phyloP scores from a whole-genome alignment of 2,113 vertebrate genomes.

The Anas platyrhynchos region DNA sequence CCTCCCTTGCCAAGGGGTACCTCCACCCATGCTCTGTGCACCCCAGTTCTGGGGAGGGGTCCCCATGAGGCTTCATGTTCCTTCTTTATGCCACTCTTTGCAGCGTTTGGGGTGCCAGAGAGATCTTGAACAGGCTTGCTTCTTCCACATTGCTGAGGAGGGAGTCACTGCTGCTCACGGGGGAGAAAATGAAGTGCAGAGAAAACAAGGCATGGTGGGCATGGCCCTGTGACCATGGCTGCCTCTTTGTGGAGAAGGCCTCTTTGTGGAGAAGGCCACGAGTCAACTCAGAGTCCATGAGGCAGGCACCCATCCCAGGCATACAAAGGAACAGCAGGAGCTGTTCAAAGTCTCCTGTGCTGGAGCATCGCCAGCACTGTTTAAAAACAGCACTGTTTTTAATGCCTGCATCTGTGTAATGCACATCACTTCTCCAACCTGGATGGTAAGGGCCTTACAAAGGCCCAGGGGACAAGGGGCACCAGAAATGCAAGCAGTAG shows the following conservation, averaged over 20 bases:
- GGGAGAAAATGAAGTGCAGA: neutral
- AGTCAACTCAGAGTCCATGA: neutral
- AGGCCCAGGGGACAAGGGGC: neutral
- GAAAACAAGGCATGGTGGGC: too few relatives aligned
- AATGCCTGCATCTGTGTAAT: neutral
- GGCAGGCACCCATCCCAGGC: neutral
- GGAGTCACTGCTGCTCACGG: neutral
- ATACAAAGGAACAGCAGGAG: neutral
- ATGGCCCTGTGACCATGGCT: neutral
- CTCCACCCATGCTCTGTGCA: neutral
- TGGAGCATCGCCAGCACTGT: too few relatives aligned
- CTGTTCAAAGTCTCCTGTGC: neutral
- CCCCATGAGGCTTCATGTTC: fast-evolving
- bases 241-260: neutral
- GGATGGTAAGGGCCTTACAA: neutral
- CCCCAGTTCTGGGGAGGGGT: neutral
- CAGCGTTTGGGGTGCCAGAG: neutral
- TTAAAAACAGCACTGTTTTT: too few relatives aligned
- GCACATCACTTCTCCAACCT: neutral
- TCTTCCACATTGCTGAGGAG: neutral
- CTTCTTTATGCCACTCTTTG: neutral
- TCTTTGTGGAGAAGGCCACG: neutral
- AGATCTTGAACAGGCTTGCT: fast-evolving
- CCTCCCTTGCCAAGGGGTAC: neutral
- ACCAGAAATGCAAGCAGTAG: neutral